Conservation (phyloP, 2,797 vertebrate species). For the Molossus alvarezi region DNA sequence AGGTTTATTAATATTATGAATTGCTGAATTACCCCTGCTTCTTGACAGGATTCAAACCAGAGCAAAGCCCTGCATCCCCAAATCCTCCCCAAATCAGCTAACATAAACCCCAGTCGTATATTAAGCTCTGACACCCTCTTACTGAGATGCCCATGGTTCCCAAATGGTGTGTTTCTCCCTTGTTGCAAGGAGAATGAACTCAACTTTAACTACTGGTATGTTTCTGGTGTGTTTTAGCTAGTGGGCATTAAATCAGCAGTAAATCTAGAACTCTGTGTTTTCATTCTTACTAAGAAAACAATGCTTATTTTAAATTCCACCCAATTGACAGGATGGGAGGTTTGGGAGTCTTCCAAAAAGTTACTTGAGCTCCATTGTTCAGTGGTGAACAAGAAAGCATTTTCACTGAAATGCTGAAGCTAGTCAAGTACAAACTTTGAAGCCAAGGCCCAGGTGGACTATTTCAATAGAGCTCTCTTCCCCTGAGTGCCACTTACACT, state of each 20-base stretch:
- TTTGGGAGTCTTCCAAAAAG: neutral
- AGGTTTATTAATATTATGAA: slow-evolving; percentile 13
- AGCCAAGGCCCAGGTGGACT: neutral
- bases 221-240: neutral
- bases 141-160: neutral
- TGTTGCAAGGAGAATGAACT: neutral
- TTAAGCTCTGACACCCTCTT: neutral
- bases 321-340: neutral
- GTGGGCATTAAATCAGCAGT: neutral
- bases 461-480: neutral
- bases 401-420: slow-evolving; percentile 1
- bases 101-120: neutral
- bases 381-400: neutral
- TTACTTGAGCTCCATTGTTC: neutral
- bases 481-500: neutral
- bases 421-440: slow-evolving; percentile 1
- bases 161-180: neutral
- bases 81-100: neutral
- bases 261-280: slow-evolving; percentile 26
- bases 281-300: neutral
- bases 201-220: neutral
- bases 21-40: neutral
- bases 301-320: neutral
- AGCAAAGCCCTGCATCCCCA: neutral
- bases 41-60: neutral